These are phyloP conservation scores for Brachyptera risi DNA, from an alignment of 2,888 invertebrate species.

Conservation along the genomic window DNA sequence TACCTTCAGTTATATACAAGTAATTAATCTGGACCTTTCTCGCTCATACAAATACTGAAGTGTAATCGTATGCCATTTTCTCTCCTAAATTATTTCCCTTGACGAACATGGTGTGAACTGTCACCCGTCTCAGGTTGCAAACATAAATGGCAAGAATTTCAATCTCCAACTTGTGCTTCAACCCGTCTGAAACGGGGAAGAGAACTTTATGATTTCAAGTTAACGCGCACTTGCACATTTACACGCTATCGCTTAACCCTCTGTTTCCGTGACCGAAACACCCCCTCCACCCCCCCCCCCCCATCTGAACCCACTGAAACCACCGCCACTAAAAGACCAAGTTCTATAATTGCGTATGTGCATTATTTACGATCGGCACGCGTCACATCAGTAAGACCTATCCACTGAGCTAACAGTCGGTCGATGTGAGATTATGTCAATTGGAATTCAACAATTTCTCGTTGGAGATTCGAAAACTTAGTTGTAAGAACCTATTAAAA, in stretches of 20 bases:
- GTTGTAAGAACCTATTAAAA: no score
- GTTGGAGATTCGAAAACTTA: no score
- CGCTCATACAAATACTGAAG: no score
- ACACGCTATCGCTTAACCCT: neutral
- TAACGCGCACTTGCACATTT: neutral
- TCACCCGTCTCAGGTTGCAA: no score
- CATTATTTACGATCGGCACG: constrained; percentile 17
- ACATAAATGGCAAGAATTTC: neutral
- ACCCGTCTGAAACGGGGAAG: neutral
- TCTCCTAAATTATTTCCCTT: no score
- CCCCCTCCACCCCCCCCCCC: neutral
- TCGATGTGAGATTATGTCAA: neutral
- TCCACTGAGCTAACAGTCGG: neutral
- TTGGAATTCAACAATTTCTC: no score
- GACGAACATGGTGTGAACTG: no score
- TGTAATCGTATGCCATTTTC: no score
- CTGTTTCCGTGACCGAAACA: constrained; percentile 14
- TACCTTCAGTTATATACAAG: no score
- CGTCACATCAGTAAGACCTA: neutral
- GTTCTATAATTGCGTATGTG: constrained; percentile 20
- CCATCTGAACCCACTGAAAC: no score
- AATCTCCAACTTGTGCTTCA: neutral
- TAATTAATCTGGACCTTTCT: no score
- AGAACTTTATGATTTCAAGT: neutral
- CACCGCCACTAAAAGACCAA: constrained; percentile 15